Evolutionary conservation across 2,113 vertebrate genomes (phyloP), one percentile per base, ranked within the genome.

Genomic region (Sorex fumeus): DNA sequence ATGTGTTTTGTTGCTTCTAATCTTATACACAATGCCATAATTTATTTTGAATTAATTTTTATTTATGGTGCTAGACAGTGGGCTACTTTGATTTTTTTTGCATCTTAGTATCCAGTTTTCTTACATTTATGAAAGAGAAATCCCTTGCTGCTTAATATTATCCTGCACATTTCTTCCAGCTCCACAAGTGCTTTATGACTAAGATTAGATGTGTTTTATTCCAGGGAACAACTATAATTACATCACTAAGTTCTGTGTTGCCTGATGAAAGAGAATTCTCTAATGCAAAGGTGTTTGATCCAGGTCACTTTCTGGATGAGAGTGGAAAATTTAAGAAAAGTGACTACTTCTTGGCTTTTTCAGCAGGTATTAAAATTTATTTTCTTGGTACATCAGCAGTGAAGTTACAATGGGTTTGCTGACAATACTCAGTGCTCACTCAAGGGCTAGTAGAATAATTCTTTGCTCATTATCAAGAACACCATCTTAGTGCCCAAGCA

Each of bases 221-320:
- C 25, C 53, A 98, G 98, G 97, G 87, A 50, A 98, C 96, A 0
- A 0, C 87, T 0, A 34, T 98, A 88, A 1, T 97, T 6, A 93
- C 96, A 74, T 0, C 86, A 5, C 75, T 98, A 62, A 30, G 1
- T 36, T 95, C 97, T 0, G 15, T 97, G 30, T 93, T 97, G 8
- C n/a, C 92, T 3, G 97, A 97, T 5, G 74, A 64, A 67, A 96
- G 91, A 87, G 96, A 92, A 30, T 98, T 98, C 84, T 81, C 94
- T 88, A 95, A 97, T 27, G 97, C 97, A 25, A 13, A 94, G 1
- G 71, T 82, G 4, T 98, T 98, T 94, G 91, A 98, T 28, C 97
- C 97, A 28, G 87, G 53, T 34, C 98, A 98, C 74, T 98, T 98
- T 94, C 87, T 98, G 88, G 97, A 95, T 2, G 53, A 96, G 40